A percentile compares a stretch with the other conserved stretches of the same genome.
phyloP scores from a whole-genome alignment of 35 echinoderm and acorn worm species.

The Hemicentrotus pulcherrimus region DNA sequence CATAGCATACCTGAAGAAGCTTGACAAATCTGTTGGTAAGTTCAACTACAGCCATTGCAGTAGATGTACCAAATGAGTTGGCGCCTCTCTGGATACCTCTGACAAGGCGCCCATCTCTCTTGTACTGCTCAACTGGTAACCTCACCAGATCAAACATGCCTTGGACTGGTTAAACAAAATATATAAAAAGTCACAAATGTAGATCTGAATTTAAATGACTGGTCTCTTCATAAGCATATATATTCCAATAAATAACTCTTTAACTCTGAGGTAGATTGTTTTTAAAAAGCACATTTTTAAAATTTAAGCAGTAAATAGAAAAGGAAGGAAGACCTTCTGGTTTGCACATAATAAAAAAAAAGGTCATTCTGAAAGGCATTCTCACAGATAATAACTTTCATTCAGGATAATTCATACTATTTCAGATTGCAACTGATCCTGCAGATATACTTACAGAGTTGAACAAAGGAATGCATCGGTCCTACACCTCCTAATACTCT shows the following conservation, averaged over 20 bases:
- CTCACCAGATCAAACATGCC: constrained; percentile 88
- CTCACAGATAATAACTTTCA: neutral
- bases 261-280: too few relatives aligned
- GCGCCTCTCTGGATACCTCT: constrained; percentile 92
- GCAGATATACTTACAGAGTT: constrained; percentile 75
- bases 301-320: too few relatives aligned
- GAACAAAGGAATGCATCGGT: constrained; percentile 97
- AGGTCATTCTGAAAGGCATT: too few relatives aligned
- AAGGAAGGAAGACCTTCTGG: too few relatives aligned
- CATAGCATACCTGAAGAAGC: constrained; percentile 72
- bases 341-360: too few relatives aligned
- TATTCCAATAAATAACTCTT: too few relatives aligned
- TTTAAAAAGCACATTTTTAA: too few relatives aligned
- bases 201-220: too few relatives aligned
- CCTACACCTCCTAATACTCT: constrained; percentile 94
- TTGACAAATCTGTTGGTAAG: constrained; percentile 91
- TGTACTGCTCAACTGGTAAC: constrained; percentile 94
- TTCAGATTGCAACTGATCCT: neutral
- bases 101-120: constrained; percentile 90
- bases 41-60: constrained; percentile 93
- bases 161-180: constrained; percentile 58
- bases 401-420: neutral
- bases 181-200: neutral
- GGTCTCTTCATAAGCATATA: too few relatives aligned
- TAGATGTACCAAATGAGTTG: constrained; percentile 91